phyloP scores from a whole-genome alignment of 1,140 invertebrate genomes.

The Formica selysi region DNA sequence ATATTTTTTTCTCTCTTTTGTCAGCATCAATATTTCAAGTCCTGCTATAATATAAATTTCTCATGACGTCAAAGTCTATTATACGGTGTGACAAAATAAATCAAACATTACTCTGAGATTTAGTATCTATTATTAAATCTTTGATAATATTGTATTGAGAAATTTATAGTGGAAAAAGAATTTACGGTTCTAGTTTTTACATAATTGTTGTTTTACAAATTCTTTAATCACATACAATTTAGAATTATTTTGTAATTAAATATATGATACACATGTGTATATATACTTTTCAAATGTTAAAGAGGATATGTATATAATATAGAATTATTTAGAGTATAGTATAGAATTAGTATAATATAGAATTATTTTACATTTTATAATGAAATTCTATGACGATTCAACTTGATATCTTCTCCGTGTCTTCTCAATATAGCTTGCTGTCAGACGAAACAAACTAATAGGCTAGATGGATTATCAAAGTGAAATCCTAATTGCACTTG shows the following conservation, averaged over 20 bases:
- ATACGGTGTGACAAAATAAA: too few relatives aligned
- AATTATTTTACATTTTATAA: not conserved
- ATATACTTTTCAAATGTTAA: not conserved
- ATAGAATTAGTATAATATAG: not conserved
- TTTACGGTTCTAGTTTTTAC: not conserved
- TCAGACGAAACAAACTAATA: constrained; percentile 17
- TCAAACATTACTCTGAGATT: too few relatives aligned
- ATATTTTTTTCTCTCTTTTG: not conserved
- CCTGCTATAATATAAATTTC: not conserved
- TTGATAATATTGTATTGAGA: not conserved
- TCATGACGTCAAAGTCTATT: not conserved
- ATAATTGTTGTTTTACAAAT: not conserved
- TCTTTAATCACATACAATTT: not conserved
- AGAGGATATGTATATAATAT: not conserved
- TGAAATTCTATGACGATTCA: not conserved
- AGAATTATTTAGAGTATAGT: not conserved
- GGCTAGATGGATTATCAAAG: constrained; percentile 35
- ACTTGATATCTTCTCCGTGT: not conserved
- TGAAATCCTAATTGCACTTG: constrained; percentile 42
- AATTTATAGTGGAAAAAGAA: not conserved
- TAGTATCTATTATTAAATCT: not conserved
- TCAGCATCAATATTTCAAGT: not conserved
- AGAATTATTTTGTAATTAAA: not conserved
- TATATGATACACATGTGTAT: not conserved
- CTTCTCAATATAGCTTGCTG: not conserved